Evolutionary conservation across 2,888 invertebrate genomes (phyloP).

Genomic region (Elysia crispata): DNA sequence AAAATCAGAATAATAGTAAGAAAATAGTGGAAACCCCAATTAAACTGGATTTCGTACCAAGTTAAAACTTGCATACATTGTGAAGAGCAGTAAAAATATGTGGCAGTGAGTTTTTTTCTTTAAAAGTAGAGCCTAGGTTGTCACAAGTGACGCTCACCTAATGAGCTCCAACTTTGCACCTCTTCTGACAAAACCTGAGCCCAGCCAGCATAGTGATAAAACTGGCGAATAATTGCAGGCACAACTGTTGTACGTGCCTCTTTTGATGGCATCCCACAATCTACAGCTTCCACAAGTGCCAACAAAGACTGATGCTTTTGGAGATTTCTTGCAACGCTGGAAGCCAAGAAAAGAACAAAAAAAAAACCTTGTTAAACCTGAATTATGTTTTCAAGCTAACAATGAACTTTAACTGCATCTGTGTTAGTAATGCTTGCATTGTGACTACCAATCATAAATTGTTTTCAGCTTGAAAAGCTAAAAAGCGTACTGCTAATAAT

Average conservation of each 20-base stretch:
- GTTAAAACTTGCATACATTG: background rate
- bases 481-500: too few relatives aligned
- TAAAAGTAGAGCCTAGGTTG: background rate
- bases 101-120: background rate
- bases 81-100: background rate
- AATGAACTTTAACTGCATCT: too few relatives aligned
- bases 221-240: constrained; percentile 78
- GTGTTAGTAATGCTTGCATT: too few relatives aligned
- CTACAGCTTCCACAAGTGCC: constrained; percentile 79
- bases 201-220: constrained; percentile 80
- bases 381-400: too few relatives aligned
- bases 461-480: too few relatives aligned
- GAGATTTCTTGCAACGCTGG: constrained; percentile 79
- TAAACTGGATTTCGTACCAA: background rate
- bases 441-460: too few relatives aligned
- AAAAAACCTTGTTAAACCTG: background rate
- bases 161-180: constrained; percentile 77
- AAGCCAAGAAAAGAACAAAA: background rate
- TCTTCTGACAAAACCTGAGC: constrained; percentile 77
- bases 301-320: constrained; percentile 79
- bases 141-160: constrained; percentile 69
- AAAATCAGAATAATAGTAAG: too few relatives aligned
- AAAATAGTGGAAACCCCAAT: background rate
- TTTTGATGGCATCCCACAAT: constrained; percentile 78
- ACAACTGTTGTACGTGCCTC: constrained; percentile 78